These are phyloP conservation scores for Euborellia annulipes DNA, from an alignment of 1,140 invertebrate genomes.

Conservation along the genomic window DNA sequence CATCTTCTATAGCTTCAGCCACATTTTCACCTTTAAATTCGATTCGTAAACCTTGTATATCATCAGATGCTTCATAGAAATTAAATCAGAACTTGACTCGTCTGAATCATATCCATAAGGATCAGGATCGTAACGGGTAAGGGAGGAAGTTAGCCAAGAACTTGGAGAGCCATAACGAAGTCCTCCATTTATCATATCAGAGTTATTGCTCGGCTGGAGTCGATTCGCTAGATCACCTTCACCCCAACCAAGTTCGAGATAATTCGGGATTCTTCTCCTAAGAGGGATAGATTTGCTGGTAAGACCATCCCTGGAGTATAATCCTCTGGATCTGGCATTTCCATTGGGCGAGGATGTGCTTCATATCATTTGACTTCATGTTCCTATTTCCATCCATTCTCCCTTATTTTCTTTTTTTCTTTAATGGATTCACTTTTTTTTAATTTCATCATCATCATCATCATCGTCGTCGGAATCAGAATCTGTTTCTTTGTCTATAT, in stretches of 20 bases:
- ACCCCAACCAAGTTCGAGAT: conserved; percentile 18
- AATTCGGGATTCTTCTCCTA: conserved; percentile 17
- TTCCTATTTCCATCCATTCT: conserved; percentile 61
- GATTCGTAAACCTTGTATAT: conserved; percentile 43
- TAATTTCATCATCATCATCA: no score
- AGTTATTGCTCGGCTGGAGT: conserved; percentile 1
- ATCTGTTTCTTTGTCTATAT: conserved; percentile 16
- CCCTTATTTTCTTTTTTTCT: conserved; percentile 16
- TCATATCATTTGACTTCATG: conserved; percentile 84
- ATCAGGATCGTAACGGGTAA: conserved; percentile 20
- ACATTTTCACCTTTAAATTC: conserved; percentile 68
- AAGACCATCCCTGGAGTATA: conserved; percentile 26
- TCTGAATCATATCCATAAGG: conserved; percentile 30
- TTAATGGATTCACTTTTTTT: no score
- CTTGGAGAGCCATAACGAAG: conserved; percentile 24
- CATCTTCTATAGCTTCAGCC: conserved; percentile 65
- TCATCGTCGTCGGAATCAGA: conserved; percentile 15
- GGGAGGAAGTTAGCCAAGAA: conserved; percentile 13
- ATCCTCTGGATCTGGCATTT: conserved; percentile 14
- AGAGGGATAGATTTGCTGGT: conserved; percentile 26
- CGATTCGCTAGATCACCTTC: conserved; percentile 17
- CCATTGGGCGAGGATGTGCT: conserved; percentile 24
- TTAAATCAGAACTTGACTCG: conserved; percentile 19
- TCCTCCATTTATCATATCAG: no score
- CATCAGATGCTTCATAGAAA: conserved; percentile 22